Conservation (phyloP, 1,140 invertebrate species). For the Drosophila biarmipes region DNA sequence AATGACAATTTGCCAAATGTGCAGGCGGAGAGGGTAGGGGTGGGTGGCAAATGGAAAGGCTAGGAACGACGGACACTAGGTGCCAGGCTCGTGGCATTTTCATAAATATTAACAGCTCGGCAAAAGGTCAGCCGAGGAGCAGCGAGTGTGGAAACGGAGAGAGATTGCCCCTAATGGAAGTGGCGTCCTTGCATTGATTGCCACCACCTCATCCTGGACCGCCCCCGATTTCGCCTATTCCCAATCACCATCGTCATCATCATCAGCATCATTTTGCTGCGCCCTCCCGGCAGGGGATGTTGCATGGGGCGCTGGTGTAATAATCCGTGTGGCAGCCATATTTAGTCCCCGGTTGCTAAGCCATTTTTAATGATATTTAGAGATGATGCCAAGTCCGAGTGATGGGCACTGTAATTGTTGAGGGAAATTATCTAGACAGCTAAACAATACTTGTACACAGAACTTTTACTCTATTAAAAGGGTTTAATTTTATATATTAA, state of each 20-base stretch:
- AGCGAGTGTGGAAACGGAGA: slow-evolving; percentile 2
- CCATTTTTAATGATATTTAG: slow-evolving; percentile 60
- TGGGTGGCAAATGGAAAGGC: not conserved
- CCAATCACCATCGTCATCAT: slow-evolving; percentile 25
- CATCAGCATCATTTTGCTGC: slow-evolving; percentile 1
- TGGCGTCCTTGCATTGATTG: slow-evolving; percentile 60
- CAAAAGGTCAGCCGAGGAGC: slow-evolving; percentile 48
- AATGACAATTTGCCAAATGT: slow-evolving; percentile 69
- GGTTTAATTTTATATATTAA: too few relatives aligned
- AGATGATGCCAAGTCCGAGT: slow-evolving; percentile 17
- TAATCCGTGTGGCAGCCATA: slow-evolving; percentile 57
- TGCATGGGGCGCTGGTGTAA: slow-evolving; percentile 38
- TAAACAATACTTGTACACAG: too few relatives aligned
- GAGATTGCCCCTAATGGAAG: slow-evolving; percentile 52
- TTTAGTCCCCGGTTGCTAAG: slow-evolving; percentile 53
- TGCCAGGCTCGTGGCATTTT: slow-evolving; percentile 63
- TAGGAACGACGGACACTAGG: slow-evolving; percentile 10
- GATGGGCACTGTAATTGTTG: not conserved
- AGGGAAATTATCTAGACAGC: not conserved
- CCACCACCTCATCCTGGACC: slow-evolving; percentile 19
- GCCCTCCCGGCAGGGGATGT: slow-evolving; percentile 3
- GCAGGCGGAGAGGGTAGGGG: not conserved
- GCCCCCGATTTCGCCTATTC: slow-evolving; percentile 17
- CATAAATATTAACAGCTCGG: slow-evolving; percentile 62
- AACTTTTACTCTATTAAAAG: too few relatives aligned